These are phyloP conservation scores for Physella acuta DNA, from an alignment of 1,140 invertebrate species.

Conservation along the genomic window DNA sequence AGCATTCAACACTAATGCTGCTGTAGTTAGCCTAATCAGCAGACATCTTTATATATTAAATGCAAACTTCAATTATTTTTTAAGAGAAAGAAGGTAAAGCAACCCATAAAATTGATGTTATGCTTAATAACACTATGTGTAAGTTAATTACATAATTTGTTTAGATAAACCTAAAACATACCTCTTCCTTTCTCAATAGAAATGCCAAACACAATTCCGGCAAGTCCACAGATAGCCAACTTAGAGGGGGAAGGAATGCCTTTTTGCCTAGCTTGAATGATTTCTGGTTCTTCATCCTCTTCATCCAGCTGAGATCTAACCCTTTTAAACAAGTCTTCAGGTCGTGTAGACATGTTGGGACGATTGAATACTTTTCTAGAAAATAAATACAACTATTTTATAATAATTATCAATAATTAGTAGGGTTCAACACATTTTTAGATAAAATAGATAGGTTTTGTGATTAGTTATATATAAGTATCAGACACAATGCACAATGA, in stretches of 20 bases:
- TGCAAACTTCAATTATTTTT: background rate
- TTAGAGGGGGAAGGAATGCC: background rate
- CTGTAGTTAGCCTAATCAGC: too few relatives aligned
- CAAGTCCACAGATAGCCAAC: slow-evolving; percentile 3
- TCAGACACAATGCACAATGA: too few relatives aligned
- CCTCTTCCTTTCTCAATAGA: slow-evolving; percentile 21
- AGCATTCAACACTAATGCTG: background rate
- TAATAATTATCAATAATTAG: too few relatives aligned
- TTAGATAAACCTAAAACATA: background rate
- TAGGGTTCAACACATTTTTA: too few relatives aligned
- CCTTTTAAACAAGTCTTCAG: background rate
- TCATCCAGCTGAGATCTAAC: background rate
- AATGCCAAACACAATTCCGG: slow-evolving; percentile 20
- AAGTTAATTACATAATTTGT: background rate
- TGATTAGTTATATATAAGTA: too few relatives aligned
- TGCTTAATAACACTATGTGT: too few relatives aligned
- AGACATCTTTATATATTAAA: background rate
- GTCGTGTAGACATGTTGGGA: slow-evolving; percentile 2
- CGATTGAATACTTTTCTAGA: too few relatives aligned
- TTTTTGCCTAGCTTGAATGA: background rate
- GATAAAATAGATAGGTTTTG: too few relatives aligned
- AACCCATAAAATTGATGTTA: too few relatives aligned
- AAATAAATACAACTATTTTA: too few relatives aligned
- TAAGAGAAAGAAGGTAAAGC: background rate
- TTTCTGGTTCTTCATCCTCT: background rate